Evolutionary conservation across 2,113 vertebrate genomes (phyloP), one percentile per base, ranked within the genome.

Genomic region (Nesogale talazaci): DNA sequence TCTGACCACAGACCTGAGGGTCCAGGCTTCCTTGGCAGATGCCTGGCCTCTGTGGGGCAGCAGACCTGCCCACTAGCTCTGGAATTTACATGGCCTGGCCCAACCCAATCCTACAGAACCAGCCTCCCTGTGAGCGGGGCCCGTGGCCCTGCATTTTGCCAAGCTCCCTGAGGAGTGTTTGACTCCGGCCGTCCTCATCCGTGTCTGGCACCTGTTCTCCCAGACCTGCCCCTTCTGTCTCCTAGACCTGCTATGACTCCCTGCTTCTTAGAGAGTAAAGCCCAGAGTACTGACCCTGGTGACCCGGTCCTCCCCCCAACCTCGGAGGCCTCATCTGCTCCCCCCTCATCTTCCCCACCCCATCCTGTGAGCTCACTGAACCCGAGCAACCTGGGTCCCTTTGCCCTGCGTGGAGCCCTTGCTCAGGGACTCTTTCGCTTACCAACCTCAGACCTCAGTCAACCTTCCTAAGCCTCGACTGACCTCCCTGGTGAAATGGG

Each of bases 401-500:
- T 46, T 0, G 56, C 36, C 72, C 29, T 29, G 46, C 15, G 20
- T 6, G 25, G 46, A 91, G 56, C 70, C 56, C 29, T 70, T 19
- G 1, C 59, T 40, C 38, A 1, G 3, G 77, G 38, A 42, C 46
- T 83, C 72, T 81, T 74, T 75, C 29, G 61, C 76, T 88, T 83
- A n/a, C 31, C 65, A 67, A 74, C 72, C 69, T 83, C 83, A 80
- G 29, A 87, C 79, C 42, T 90, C 78, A 75, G 92, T 69, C 74
- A 74, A 36, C 65, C 82, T 94, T 36, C 89, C 92, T 88, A 92
- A 91, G 92, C 93, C 94, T 96, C 79, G 3, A 83, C 75, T 85
- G 93, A 69, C 85, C 79, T 94, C 76, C 38, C 91, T 61, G 0
- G 1, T 90, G 86, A 94, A 87, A 86, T 81, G 92, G 83, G 70